Evolutionary conservation across 1,140 invertebrate species (phyloP).

Genomic region (Drosophila athabasca): DNA sequence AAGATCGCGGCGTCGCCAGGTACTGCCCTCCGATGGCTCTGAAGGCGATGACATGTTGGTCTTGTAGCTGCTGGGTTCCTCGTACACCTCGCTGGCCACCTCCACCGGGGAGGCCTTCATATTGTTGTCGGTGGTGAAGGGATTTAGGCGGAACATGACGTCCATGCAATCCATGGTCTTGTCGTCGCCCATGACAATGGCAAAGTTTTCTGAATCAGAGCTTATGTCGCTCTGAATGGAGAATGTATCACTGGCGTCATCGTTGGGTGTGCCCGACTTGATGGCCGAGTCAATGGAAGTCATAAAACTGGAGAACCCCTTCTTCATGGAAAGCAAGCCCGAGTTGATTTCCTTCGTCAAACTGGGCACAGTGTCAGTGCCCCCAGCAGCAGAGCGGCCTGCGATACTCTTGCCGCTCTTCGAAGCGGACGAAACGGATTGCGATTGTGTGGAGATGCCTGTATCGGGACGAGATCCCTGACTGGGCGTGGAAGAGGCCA

Average conservation of each 20-base stretch:
- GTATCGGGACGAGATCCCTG: constrained; percentile 82
- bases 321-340: constrained; percentile 90
- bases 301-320: constrained; percentile 91
- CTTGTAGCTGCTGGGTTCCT: constrained; percentile 87
- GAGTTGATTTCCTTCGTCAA: constrained; percentile 81
- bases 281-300: constrained; percentile 92
- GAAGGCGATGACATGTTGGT: constrained; percentile 89
- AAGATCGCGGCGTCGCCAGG: constrained; percentile 90
- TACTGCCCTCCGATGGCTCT: constrained; percentile 91
- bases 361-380: constrained; percentile 64
- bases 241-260: constrained; percentile 89
- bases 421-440: constrained; percentile 66
- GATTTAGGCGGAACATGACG: constrained; percentile 85
- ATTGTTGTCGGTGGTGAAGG: constrained; percentile 83
- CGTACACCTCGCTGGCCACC: constrained; percentile 93
- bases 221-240: constrained; percentile 90
- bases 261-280: constrained; percentile 86
- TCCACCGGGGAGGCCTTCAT: constrained; percentile 86
- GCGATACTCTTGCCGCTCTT: constrained; percentile 68
- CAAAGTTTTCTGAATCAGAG: constrained; percentile 91
- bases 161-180: constrained; percentile 88
- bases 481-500: constrained; percentile 76
- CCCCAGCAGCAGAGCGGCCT: constrained; percentile 33
- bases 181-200: constrained; percentile 87
- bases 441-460: constrained; percentile 79